Conservation (phyloP, 2,888 invertebrate genomes). For the Panopea generosa region DNA sequence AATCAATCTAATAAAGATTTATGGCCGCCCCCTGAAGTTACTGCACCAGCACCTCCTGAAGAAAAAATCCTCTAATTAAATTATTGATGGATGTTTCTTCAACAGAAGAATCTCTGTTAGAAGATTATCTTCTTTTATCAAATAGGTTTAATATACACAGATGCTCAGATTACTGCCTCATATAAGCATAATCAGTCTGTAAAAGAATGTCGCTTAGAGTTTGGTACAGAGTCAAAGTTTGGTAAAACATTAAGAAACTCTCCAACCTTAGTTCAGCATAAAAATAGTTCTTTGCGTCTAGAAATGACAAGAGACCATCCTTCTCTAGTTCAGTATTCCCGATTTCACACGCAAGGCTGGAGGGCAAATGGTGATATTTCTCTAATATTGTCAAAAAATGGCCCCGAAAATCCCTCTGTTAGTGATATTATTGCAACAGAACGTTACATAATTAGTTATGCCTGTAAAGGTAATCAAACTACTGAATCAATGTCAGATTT, state of each 20-base stretch:
- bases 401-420: conserved; percentile 60
- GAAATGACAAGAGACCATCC: conserved; percentile 70
- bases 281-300: conserved; percentile 57
- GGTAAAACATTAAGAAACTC: conserved; percentile 29
- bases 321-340: conserved; percentile 63
- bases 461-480: conserved; percentile 55
- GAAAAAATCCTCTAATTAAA: conserved; percentile 63
- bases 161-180: conserved; percentile 54
- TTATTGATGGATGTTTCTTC: conserved; percentile 65
- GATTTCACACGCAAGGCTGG: conserved; percentile 63
- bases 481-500: no score
- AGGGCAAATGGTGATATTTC: conserved; percentile 65
- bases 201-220: conserved; percentile 59
- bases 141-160: conserved; percentile 57
- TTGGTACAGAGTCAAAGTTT: conserved; percentile 8
- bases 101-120: conserved; percentile 50
- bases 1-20: conserved; percentile 59
- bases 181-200: neutral
- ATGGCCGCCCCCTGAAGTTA: conserved; percentile 69
- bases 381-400: conserved; percentile 58
- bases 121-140: conserved; percentile 50
- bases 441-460: conserved; percentile 48
- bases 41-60: conserved; percentile 55
- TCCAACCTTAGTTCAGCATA: conserved; percentile 59
- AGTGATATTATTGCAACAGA: conserved; percentile 63